Evolutionary conservation across 1,140 invertebrate species (phyloP).

Genomic region (Drosophila miranda): DNA sequence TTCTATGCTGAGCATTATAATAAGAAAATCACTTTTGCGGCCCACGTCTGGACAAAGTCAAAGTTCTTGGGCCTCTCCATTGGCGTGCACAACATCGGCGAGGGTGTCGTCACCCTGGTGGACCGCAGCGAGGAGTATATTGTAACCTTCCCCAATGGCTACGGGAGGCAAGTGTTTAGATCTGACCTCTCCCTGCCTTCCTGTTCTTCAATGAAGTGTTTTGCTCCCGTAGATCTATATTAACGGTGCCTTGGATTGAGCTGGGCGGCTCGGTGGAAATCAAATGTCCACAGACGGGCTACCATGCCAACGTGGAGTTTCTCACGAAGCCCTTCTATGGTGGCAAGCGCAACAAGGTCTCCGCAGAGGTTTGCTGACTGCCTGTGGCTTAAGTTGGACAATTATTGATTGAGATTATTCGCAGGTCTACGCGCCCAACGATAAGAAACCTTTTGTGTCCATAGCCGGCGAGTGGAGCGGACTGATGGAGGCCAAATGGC

Average conservation of each 20-base stretch:
- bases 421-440: slow-evolving; percentile 86
- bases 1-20: slow-evolving; percentile 98
- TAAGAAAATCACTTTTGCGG: slow-evolving; percentile 95
- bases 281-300: slow-evolving; percentile 94
- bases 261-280: slow-evolving; percentile 95
- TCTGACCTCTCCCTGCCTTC: slow-evolving; percentile 16
- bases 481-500: slow-evolving; percentile 93
- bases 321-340: slow-evolving; percentile 98
- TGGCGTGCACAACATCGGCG: slow-evolving; percentile 93
- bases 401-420: slow-evolving; percentile 26
- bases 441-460: slow-evolving; percentile 94
- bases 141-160: slow-evolving; percentile 97
- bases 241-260: slow-evolving; percentile 98
- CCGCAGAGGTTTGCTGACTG: slow-evolving; percentile 87
- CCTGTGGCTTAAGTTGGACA: background rate
- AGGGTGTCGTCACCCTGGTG: slow-evolving; percentile 91
- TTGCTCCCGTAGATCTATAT: slow-evolving; percentile 88
- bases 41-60: slow-evolving; percentile 98
- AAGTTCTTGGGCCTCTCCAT: slow-evolving; percentile 98
- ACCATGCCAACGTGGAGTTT: slow-evolving; percentile 94
- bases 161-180: slow-evolving; percentile 87
- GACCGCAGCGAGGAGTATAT: slow-evolving; percentile 95
- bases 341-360: slow-evolving; percentile 95
- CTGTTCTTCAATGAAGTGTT: too few species aligned
- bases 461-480: slow-evolving; percentile 98